Evolutionary conservation across 2,113 vertebrate species (phyloP).

Genomic region (Crypturellus undulatus): DNA sequence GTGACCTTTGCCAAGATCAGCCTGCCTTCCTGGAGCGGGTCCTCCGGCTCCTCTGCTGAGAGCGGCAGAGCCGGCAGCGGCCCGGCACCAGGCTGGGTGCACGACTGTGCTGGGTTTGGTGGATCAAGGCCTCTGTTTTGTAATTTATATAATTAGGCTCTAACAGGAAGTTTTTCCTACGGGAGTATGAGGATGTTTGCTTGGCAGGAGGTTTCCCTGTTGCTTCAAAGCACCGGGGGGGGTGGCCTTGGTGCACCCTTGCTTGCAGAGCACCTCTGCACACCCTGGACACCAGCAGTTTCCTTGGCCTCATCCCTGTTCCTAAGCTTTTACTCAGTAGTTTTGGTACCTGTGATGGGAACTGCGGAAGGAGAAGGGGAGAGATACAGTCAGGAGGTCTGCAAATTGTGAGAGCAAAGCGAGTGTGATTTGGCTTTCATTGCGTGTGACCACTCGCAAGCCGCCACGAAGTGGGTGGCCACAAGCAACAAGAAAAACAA

Average conservation of each 20-base stretch:
- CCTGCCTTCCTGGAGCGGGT: slow-evolving; percentile 36
- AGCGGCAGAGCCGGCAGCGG: not conserved
- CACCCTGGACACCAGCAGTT: not conserved
- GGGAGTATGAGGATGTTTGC: not conserved
- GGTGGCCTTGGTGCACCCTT: not conserved
- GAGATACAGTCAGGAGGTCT: not conserved
- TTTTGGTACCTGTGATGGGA: not conserved
- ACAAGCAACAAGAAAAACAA: not conserved
- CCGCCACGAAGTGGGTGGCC: not conserved
- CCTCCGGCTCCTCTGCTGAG: not conserved
- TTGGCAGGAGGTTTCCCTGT: not conserved
- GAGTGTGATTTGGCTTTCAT: not conserved
- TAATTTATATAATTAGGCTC: not conserved
- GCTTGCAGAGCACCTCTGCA: not conserved
- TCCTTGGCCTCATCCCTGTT: not conserved
- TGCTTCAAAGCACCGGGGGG: not conserved
- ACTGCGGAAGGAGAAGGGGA: not conserved
- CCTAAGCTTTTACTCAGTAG: not conserved
- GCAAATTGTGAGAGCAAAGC: not conserved
- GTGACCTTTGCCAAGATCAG: slow-evolving; percentile 51
- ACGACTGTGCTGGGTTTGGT: not conserved
- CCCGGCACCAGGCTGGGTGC: not conserved
- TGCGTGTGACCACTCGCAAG: not conserved
- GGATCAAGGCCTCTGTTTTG: not conserved
- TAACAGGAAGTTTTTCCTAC: not conserved